Base-by-base conservation (phyloP, 1,140 invertebrate genomes). In the Pogonognathellus flavescens region DNA sequence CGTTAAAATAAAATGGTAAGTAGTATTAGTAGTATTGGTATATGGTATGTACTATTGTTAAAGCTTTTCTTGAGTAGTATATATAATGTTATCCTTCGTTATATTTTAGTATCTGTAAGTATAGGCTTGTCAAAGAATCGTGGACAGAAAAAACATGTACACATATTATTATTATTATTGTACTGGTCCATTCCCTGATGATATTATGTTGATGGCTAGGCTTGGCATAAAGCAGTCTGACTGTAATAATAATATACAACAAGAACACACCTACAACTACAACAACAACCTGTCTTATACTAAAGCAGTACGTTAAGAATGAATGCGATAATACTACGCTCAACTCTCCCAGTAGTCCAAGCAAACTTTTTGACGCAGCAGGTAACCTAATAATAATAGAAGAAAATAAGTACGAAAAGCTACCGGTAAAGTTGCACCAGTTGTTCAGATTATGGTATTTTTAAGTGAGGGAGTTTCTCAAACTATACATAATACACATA, bases 141-240 rank as follows among this genome's bases (percentile, higher is more conserved):
- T 76, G 31, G n/a, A 49, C 31, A 49, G 14, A 76, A 50, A 76
- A 41, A 25, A 66, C 70, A 41, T 13, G 41, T 76, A 31, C 25
- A 31, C 25, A 50, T 76, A 76, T 76, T 76, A 70, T 70, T 70
- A 70, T 70, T 70, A 76, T 72, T 10, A n/a, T n/a, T 70, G 62
- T 57, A 57, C 62, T 22, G 62, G 10, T 25, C 25, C 62, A 13
- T 25, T 31, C 16, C 25, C 2, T 25, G 10, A n/a, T 57, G 53
- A 13, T 57, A 14, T 57, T 14, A n/a, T 57, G 53, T 57, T 57
- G n/a, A 13, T n/a, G 53, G 11, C 11, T 70, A 11, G 22, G 22
- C 22, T 31, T 70, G 66, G 14, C 66, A 49, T 49, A 76, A 57
- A 18, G 41, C 70, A n/a, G 11, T 13, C 14, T 66, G 62, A 13